phyloP scores from a whole-genome alignment of 64 coral and sea anemone genomes.

The Montipora efflorescens region DNA sequence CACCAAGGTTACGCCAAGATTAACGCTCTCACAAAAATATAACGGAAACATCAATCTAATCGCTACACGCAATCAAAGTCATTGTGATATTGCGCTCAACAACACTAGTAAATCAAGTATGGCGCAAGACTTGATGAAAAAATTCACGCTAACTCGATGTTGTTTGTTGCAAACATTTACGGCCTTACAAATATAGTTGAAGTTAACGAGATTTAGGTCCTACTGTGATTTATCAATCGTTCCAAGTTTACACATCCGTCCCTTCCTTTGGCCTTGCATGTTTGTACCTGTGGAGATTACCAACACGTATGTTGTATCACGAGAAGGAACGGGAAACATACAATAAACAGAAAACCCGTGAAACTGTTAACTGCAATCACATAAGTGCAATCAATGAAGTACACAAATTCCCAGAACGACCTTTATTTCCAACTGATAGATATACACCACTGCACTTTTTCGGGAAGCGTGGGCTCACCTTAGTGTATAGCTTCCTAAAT shows the following conservation, averaged over 20 bases:
- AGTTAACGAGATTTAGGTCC: slow-evolving; percentile 33
- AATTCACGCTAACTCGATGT: slow-evolving; percentile 60
- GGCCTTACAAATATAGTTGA: slow-evolving; percentile 20
- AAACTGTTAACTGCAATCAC: neutral
- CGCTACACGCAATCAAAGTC: slow-evolving; percentile 52
- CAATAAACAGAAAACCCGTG: neutral
- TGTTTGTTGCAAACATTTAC: slow-evolving; percentile 57
- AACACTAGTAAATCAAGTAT: slow-evolving; percentile 48
- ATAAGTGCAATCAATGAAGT: neutral
- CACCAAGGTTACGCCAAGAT: neutral
- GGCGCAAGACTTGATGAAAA: slow-evolving; percentile 32
- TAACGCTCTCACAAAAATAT: slow-evolving; percentile 1
- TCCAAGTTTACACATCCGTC: slow-evolving; percentile 4
- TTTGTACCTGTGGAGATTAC: neutral
- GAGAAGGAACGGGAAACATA: neutral
- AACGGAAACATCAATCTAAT: slow-evolving; percentile 53
- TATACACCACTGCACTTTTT: neutral
- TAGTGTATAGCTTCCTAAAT: slow-evolving; percentile 66
- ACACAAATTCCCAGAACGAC: neutral
- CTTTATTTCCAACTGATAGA: neutral
- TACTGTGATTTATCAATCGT: neutral
- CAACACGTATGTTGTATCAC: neutral
- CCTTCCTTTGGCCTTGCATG: neutral
- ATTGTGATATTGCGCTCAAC: slow-evolving; percentile 37
- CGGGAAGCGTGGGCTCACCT: neutral